Percentiles rank a stretch among this genome's conserved stretches.
Conservation (phyloP, 2,888 invertebrate species). For the Scaptodrosophila latifasciaeformis region DNA sequence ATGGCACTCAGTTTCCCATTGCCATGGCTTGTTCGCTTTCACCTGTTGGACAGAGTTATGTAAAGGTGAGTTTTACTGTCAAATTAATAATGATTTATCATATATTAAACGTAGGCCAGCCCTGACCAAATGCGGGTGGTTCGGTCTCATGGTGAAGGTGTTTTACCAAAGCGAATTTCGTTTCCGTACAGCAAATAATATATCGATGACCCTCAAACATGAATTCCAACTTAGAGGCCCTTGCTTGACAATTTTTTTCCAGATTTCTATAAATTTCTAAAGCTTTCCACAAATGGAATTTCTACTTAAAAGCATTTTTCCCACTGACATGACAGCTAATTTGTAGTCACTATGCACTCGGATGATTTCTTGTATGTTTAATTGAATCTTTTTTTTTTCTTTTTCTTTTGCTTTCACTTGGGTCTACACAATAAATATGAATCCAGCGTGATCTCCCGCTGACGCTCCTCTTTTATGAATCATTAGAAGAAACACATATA, state of each 20-base stretch:
- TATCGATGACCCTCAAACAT: too few species aligned
- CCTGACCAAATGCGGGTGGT: background rate
- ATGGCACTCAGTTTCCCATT: conserved; percentile 52
- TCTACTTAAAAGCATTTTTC: conserved; percentile 47
- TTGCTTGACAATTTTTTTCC: too few species aligned
- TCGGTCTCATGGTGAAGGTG: background rate
- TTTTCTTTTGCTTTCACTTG: conserved; percentile 2
- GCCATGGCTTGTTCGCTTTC: conserved; percentile 51
- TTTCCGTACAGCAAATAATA: conserved; percentile 2
- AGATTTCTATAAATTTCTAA: conserved; percentile 25
- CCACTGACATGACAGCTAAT: conserved; percentile 38
- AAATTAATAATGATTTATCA: conserved; percentile 68
- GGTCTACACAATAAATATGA: too few species aligned
- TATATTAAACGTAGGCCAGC: too few species aligned
- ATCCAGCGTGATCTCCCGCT: too few species aligned
- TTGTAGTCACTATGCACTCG: conserved; percentile 37
- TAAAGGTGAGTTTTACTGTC: conserved; percentile 60
- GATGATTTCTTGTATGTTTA: too few species aligned
- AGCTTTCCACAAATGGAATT: conserved; percentile 22
- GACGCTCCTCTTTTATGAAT: too few species aligned
- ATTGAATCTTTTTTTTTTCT: conserved; percentile 13
- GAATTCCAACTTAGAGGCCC: too few species aligned
- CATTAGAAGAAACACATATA: too few species aligned
- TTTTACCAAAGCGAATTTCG: too few species aligned
- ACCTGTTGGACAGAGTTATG: conserved; percentile 61